phyloP scores from a whole-genome alignment of 1,140 invertebrate species.

The Drosophila pruinosa region DNA sequence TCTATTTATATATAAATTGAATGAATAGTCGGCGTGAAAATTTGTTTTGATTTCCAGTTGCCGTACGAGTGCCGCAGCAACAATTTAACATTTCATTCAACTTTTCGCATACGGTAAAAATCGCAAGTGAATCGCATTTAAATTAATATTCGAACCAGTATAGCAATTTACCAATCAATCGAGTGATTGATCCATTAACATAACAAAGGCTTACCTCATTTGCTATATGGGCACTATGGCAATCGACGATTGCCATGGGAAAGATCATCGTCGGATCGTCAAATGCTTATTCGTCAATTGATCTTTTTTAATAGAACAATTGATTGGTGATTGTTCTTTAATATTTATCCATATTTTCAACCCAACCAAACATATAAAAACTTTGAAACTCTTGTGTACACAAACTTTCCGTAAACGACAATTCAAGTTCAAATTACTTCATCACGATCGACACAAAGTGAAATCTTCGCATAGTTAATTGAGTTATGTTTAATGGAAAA shows the following conservation, averaged over 20 bases:
- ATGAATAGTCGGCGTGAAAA: constrained; percentile 18
- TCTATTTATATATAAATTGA: constrained; percentile 27
- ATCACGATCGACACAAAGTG: constrained; percentile 32
- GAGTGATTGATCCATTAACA: constrained; percentile 3
- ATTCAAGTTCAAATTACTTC: constrained; percentile 37
- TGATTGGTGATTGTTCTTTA: background rate
- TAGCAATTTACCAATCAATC: background rate
- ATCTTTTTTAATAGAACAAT: background rate
- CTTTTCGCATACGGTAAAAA: background rate
- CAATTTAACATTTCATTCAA: constrained; percentile 14
- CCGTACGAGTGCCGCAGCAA: constrained; percentile 18
- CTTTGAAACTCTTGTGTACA: background rate
- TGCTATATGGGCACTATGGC: background rate
- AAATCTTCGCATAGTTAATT: constrained; percentile 29
- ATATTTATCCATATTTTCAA: background rate
- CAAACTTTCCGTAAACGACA: constrained; percentile 13
- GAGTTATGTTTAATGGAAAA: constrained; percentile 1
- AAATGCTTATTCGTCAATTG: background rate
- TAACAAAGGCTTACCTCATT: constrained; percentile 25
- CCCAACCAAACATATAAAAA: background rate
- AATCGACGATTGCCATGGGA: background rate
- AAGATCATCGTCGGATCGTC: background rate
- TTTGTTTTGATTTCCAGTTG: constrained; percentile 14
- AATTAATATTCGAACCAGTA: background rate
- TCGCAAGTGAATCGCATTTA: background rate